Evolutionary conservation across 2,888 invertebrate genomes (phyloP).

Genomic region (Heterodera filipjevi): DNA sequence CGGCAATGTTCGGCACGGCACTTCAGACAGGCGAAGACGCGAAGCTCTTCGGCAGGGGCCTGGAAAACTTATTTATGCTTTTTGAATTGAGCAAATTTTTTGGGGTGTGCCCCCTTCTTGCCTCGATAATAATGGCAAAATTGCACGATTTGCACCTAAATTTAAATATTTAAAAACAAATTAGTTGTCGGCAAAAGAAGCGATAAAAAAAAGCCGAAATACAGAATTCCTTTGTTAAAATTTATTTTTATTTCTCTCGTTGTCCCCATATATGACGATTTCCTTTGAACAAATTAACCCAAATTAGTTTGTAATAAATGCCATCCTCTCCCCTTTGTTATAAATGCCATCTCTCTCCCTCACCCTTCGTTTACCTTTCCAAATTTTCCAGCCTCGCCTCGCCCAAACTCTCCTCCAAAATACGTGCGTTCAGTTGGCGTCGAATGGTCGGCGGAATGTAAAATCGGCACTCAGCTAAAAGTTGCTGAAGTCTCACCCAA

Average conservation of each 20-base stretch:
- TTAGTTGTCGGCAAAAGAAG: no score
- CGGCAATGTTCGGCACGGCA: constrained; percentile 40
- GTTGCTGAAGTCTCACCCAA: background rate
- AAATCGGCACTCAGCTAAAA: constrained; percentile 38
- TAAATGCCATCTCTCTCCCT: background rate
- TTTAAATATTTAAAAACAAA: no score
- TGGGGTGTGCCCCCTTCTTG: background rate
- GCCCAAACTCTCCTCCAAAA: constrained; percentile 40
- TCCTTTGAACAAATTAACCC: background rate
- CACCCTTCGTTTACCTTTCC: constrained; percentile 25
- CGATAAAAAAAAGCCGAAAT: no score
- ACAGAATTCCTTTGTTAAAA: no score
- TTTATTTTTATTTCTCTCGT: no score
- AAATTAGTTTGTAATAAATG: no score
- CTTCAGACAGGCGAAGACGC: constrained; percentile 39
- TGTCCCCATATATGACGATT: constrained; percentile 1
- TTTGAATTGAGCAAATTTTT: background rate
- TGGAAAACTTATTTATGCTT: background rate
- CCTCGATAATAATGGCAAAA: constrained; percentile 40
- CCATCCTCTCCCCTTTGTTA: background rate
- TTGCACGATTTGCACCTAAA: constrained; percentile 40
- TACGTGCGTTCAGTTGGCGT: constrained; percentile 36
- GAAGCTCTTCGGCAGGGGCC: constrained; percentile 28
- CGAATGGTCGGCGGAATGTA: constrained; percentile 36
- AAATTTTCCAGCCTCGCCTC: constrained; percentile 33